Evolutionary conservation across 30 jellyfish, hydroid and myxozoan genomes (phyloP).

Genomic region (Catostylus mosaicus): DNA sequence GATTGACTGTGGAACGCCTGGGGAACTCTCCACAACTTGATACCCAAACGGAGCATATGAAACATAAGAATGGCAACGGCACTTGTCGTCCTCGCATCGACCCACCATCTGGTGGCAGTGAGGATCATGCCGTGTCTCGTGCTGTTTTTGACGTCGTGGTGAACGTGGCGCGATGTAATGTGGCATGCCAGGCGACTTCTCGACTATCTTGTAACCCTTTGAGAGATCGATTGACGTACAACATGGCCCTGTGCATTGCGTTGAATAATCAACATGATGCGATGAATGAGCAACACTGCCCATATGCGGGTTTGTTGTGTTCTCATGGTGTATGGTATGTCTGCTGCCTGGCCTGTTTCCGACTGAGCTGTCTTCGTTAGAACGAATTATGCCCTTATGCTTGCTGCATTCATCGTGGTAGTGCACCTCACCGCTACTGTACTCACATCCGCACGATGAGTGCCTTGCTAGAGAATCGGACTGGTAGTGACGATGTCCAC

Average conservation of each 20-base stretch:
- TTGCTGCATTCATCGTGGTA: conserved; percentile 63
- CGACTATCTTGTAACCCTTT: conserved; percentile 72
- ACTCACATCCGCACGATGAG: conserved; percentile 54
- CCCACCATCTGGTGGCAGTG: conserved; percentile 56
- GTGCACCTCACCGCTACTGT: conserved; percentile 44
- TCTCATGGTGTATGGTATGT: conserved; percentile 25
- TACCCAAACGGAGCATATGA: conserved; percentile 85
- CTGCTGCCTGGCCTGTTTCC: conserved; percentile 19
- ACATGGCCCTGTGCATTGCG: conserved; percentile 83
- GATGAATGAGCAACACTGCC: conserved; percentile 32
- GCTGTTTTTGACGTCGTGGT: conserved; percentile 49
- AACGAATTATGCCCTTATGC: conserved; percentile 28
- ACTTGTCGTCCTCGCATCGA: conserved; percentile 81
- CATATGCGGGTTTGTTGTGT: conserved; percentile 8
- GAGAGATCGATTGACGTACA: conserved; percentile 64
- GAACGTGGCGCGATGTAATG: conserved; percentile 66
- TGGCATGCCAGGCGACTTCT: conserved; percentile 65
- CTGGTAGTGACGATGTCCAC: conserved; percentile 55
- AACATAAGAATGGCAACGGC: conserved; percentile 79
- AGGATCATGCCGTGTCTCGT: conserved; percentile 44
- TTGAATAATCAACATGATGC: conserved; percentile 58
- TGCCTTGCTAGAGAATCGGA: conserved; percentile 33
- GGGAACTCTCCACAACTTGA: conserved; percentile 80
- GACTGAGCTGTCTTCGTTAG: conserved; percentile 27
- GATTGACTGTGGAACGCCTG: conserved; percentile 83